Percentiles rank a stretch among this genome's conserved stretches.
Conservation (phyloP, 2,113 vertebrate species). For the Polyodon spathula region DNA sequence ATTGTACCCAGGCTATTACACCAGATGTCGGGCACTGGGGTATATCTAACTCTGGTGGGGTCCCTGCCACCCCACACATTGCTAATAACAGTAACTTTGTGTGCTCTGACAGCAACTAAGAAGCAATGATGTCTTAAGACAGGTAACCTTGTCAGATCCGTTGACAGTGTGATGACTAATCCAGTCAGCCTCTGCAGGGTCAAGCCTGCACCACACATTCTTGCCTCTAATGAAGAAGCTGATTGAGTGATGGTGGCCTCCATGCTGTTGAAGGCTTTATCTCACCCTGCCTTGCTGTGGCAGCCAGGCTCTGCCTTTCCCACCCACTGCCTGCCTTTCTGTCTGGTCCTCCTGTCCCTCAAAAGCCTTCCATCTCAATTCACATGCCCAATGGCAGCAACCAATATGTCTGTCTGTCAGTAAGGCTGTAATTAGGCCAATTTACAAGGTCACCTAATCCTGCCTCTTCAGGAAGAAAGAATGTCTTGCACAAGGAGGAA, state of each 20-base stretch:
- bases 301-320: slow-evolving; percentile 41
- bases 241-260: slow-evolving; percentile 54
- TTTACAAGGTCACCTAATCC: slow-evolving; percentile 68
- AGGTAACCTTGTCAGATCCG: slow-evolving; percentile 37
- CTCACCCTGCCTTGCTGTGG: slow-evolving; percentile 40
- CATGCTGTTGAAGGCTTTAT: slow-evolving; percentile 42
- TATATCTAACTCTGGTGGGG: not conserved
- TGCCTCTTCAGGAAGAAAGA: slow-evolving; percentile 42
- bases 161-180: slow-evolving; percentile 41
- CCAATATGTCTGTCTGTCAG: slow-evolving; percentile 67
- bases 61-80: slow-evolving; percentile 6
- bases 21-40: not conserved
- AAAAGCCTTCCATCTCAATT: slow-evolving; percentile 34
- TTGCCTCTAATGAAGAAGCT: slow-evolving; percentile 49
- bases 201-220: slow-evolving; percentile 31
- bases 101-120: not conserved
- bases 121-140: slow-evolving; percentile 21
- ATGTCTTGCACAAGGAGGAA: slow-evolving; percentile 31
- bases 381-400: slow-evolving; percentile 47
- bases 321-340: slow-evolving; percentile 33
- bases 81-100: slow-evolving; percentile 14
- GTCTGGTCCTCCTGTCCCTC: slow-evolving; percentile 35
- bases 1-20: not conserved
- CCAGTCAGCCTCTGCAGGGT: slow-evolving; percentile 32
- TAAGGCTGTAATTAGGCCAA: slow-evolving; percentile 66